Evolutionary conservation across 2,113 vertebrate genomes (phyloP).

Genomic region (Gopherus flavomarginatus): DNA sequence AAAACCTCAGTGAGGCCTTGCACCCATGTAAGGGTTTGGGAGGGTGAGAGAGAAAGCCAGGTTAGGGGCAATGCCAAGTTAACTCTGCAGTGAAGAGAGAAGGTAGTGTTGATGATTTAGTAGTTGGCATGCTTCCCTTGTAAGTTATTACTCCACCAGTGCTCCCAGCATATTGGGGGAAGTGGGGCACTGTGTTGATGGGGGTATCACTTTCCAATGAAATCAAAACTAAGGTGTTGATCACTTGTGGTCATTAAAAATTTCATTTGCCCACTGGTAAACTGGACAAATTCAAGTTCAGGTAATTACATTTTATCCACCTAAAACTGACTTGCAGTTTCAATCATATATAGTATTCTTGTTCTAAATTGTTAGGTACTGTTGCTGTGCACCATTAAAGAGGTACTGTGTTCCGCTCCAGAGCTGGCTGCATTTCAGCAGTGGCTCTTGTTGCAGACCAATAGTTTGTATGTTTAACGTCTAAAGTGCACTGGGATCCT

Average conservation of each 20-base stretch:
- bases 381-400: not conserved
- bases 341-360: not conserved
- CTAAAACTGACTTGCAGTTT: not conserved
- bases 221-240: not conserved
- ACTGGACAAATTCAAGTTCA: not conserved
- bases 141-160: not conserved
- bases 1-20: not conserved
- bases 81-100: not conserved
- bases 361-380: not conserved
- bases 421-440: not conserved
- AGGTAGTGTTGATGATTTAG: not conserved
- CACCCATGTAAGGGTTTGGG: not conserved
- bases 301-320: not conserved
- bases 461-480: not conserved
- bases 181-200: not conserved
- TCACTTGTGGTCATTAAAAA: not conserved
- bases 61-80: not conserved
- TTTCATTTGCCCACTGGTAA: not conserved
- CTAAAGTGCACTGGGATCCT: not conserved
- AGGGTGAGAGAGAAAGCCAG: not conserved
- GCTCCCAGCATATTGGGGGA: not conserved
- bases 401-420: not conserved
- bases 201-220: not conserved
- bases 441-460: not conserved
- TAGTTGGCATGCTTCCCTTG: not conserved